Percentiles rank a stretch among this genome's conserved stretches.
These are phyloP conservation scores for Eira barbara DNA, from an alignment of 2,113 vertebrate genomes.

Conservation along the genomic window DNA sequence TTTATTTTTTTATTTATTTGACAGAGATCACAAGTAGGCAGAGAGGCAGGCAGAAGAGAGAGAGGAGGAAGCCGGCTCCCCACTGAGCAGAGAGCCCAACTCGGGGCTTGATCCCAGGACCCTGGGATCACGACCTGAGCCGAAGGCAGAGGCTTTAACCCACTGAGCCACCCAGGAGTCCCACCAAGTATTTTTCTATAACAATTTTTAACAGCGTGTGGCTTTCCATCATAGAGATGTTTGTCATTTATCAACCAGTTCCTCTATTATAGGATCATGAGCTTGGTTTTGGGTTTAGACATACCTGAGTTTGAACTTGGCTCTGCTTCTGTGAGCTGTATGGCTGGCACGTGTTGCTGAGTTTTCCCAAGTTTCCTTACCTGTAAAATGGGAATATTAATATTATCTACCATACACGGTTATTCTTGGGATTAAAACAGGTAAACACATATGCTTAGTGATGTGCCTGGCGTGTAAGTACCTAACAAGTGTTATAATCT, in stretches of 20 bases:
- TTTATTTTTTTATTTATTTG: too few relatives aligned
- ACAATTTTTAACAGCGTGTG: not conserved
- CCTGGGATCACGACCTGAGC: too few relatives aligned
- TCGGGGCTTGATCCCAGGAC: too few relatives aligned
- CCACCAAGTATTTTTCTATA: not conserved
- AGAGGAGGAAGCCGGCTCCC: too few relatives aligned
- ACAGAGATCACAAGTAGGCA: too few relatives aligned
- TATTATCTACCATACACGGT: not conserved
- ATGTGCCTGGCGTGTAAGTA: not conserved
- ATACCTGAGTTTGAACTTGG: not conserved
- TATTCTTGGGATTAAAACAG: not conserved
- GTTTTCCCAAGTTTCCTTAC: not conserved
- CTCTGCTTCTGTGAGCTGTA: not conserved
- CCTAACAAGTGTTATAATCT: not conserved
- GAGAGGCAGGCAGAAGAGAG: too few relatives aligned
- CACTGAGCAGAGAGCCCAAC: too few relatives aligned
- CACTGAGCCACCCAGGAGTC: too few relatives aligned
- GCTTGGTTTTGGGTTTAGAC: not conserved
- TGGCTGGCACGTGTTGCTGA: not conserved
- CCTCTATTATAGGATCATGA: not conserved
- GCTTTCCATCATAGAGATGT: not conserved
- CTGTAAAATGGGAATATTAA: not conserved
- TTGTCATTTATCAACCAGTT: not conserved
- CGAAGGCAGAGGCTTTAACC: too few relatives aligned
- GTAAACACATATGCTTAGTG: not conserved